These are phyloP conservation scores for Noctuana brunneofusca DNA, from an alignment of 2,888 invertebrate genomes.

Conservation along the genomic window DNA sequence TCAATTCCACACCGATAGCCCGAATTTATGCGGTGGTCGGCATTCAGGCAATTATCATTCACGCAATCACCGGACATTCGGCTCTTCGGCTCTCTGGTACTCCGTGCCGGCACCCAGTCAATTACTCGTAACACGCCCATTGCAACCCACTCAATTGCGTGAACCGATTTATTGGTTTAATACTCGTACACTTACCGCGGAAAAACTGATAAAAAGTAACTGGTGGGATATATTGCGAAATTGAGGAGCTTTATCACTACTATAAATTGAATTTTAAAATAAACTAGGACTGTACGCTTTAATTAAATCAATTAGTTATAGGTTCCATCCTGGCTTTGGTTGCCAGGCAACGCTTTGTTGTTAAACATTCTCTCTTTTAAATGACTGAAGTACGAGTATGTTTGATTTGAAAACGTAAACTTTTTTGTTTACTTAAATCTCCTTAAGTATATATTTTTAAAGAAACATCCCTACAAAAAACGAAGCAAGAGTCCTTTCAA, in stretches of 20 bases:
- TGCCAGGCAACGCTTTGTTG: too few species aligned
- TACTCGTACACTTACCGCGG: constrained; percentile 39
- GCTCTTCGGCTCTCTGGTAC: constrained; percentile 44
- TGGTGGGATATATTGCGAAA: background rate
- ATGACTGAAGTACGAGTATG: too few species aligned
- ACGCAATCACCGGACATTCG: constrained; percentile 71
- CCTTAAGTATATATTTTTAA: background rate
- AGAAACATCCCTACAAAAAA: background rate
- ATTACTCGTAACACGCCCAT: constrained; percentile 79
- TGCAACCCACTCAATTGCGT: constrained; percentile 70
- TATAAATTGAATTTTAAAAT: too few species aligned
- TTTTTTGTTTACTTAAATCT: background rate
- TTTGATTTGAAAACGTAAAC: too few species aligned
- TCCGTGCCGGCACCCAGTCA: constrained; percentile 60
- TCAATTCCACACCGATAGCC: constrained; percentile 68
- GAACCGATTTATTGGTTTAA: constrained; percentile 63
- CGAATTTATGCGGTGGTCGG: constrained; percentile 63
- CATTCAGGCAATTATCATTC: constrained; percentile 73
- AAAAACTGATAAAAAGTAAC: background rate
- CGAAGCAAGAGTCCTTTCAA: background rate
- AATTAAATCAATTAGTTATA: too few species aligned
- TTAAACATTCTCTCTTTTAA: too few species aligned
- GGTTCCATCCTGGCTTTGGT: too few species aligned
- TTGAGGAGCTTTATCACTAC: too few species aligned
- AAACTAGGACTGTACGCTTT: too few species aligned